Evolutionary conservation across 2,888 invertebrate species (phyloP).

Genomic region (Periphyllus acericola): DNA sequence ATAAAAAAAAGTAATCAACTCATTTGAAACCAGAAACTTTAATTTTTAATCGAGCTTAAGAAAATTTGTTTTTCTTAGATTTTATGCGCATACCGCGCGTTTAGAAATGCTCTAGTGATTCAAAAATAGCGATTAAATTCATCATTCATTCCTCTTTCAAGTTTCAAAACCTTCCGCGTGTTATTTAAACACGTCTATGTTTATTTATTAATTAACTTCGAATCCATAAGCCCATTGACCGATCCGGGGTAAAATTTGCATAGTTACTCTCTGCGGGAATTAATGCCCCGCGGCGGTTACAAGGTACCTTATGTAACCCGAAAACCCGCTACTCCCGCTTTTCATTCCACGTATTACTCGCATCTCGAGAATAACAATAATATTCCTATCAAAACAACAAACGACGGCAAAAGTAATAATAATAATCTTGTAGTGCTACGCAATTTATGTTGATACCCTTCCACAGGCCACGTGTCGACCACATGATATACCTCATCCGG

Average conservation of each 20-base stretch:
- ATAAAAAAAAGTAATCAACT: no score
- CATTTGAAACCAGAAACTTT: no score
- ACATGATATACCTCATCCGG: background rate
- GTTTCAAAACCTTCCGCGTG: background rate
- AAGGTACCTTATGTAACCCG: background rate
- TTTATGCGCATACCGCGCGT: no score
- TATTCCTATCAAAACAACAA: background rate
- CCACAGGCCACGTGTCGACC: background rate
- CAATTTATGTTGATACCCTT: background rate
- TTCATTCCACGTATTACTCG: background rate
- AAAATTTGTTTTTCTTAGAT: no score
- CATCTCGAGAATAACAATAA: background rate
- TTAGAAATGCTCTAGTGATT: no score
- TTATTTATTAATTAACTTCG: background rate
- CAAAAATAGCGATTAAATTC: background rate
- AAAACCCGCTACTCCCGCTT: background rate
- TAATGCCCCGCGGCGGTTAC: background rate
- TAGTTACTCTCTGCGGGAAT: background rate
- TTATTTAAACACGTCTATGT: background rate
- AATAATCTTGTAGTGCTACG: background rate
- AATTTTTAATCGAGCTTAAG: no score
- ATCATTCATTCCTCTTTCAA: background rate
- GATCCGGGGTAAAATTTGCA: background rate
- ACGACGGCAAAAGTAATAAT: background rate
- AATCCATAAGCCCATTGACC: background rate